phyloP scores from a whole-genome alignment of 2,113 vertebrate genomes.

The Psilopogon haemacephalus region DNA sequence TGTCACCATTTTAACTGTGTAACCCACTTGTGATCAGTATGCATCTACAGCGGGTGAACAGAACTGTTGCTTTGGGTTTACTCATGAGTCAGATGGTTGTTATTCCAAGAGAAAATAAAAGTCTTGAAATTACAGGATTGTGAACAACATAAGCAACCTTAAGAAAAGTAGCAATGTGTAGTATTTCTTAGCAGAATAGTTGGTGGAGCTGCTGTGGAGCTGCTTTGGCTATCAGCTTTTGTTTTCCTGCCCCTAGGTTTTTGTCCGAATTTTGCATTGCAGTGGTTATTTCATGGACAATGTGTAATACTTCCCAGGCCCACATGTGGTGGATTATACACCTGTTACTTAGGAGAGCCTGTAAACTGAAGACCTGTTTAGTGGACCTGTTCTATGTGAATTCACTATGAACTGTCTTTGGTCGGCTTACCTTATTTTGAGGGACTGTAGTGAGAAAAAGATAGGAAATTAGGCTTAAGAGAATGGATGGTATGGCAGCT shows the following conservation, averaged over 20 bases:
- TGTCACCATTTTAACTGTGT: not conserved
- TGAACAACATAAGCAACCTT: not conserved
- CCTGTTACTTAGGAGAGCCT: not conserved
- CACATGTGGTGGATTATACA: not conserved
- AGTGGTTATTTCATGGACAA: not conserved
- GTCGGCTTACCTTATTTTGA: not conserved
- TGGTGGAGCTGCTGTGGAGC: not conserved
- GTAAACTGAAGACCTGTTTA: not conserved
- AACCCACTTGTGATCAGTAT: not conserved
- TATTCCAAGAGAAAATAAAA: not conserved
- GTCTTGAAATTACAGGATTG: not conserved
- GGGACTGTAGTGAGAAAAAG: not conserved
- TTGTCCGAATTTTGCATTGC: slow-evolving; percentile 10
- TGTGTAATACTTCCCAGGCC: not conserved
- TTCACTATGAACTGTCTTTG: not conserved
- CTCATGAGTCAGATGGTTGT: not conserved
- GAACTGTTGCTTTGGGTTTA: not conserved
- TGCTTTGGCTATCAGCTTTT: not conserved
- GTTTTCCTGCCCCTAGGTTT: not conserved
- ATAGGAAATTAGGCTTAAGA: not conserved
- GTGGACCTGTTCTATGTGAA: not conserved
- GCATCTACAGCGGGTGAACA: not conserved
- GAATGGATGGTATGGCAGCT: not conserved
- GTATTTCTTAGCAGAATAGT: not conserved
- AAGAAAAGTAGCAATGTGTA: not conserved